Evolutionary conservation across 1,140 invertebrate species (phyloP), one percentile per base, ranked within the genome.

Genomic region (Anoplolepis gracilipes): DNA sequence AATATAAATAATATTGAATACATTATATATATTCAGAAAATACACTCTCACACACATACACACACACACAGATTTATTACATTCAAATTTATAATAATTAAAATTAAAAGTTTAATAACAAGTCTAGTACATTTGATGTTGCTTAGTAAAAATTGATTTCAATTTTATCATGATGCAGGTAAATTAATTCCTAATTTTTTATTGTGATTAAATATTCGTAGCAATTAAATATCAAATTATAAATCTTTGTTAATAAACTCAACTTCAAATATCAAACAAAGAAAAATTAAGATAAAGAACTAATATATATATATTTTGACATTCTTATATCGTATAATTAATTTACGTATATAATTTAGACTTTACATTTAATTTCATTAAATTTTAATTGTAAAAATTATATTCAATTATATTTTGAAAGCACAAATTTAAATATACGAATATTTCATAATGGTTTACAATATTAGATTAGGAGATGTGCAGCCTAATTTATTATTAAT

Each of bases 71-170:
- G n/a, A n/a, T n/a, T n/a, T n/a, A n/a, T n/a, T n/a, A 49, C 5
- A 19, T 42, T 42, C 39, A 42, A 10, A 49, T 49, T 49, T 49
- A 49, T 49, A 49, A 49, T 49, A 49, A 10, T 42, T 16, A 19
- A 46, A 46, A 30, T 62, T 59, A 75, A 59, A 28, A 42, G 61
- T 76, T 75, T 28, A 61, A 55, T 72, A 72, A 53, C 28, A 36
- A 22, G 6, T 36, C 30, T 33, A 19, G 5, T 22, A 61, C 57
- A 61, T n/a, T 59, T 59, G 13, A 13, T 39, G 16, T 30, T 22
- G 33, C 10, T 30, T 36, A 39, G 1, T 42, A 1, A 61, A 28
- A 76, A 28, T 76, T 28, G 28, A 42, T 61, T 76, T 59, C 4
- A 75, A 10, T 61, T 76, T n/a, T 4, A 42, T 53, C 4, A n/a